Evolutionary conservation across 2,113 vertebrate genomes (phyloP).

Genomic region (Salvelinus namaycush): DNA sequence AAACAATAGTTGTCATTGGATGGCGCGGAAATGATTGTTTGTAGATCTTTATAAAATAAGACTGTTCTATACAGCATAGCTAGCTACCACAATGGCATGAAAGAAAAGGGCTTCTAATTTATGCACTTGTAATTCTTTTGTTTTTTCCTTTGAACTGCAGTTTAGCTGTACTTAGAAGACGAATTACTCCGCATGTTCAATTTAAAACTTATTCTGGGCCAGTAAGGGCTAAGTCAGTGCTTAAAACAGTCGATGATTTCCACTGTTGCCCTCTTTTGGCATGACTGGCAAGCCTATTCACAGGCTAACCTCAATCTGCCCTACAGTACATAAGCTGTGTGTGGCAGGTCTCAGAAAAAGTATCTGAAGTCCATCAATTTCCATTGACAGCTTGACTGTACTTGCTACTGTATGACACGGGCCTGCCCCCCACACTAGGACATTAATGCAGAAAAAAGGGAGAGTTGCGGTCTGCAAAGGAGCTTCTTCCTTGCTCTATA

Average conservation of each 20-base stretch:
- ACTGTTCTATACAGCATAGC: slow-evolving; percentile 8
- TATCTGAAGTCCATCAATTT: slow-evolving; percentile 10
- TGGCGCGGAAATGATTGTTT: not conserved
- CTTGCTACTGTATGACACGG: slow-evolving; percentile 46
- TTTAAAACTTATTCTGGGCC: not conserved
- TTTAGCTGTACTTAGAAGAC: not conserved
- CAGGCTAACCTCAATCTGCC: not conserved
- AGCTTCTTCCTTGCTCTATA: slow-evolving; percentile 34
- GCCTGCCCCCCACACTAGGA: slow-evolving; percentile 24
- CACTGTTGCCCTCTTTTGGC: too few relatives aligned
- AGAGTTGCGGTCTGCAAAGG: not conserved
- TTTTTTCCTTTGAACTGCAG: not conserved
- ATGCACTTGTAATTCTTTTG: not conserved
- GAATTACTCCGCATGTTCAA: not conserved
- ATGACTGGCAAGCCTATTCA: not conserved
- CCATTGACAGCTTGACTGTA: slow-evolving; percentile 56
- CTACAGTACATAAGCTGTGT: too few relatives aligned
- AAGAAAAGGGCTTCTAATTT: slow-evolving; percentile 10
- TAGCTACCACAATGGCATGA: slow-evolving; percentile 19
- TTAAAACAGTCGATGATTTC: not conserved
- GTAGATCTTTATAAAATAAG: not conserved
- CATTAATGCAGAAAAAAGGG: slow-evolving; percentile 3
- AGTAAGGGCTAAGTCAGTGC: not conserved
- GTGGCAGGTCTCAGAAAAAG: too few relatives aligned
- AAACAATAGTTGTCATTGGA: slow-evolving; percentile 19